Evolutionary conservation across 2,888 invertebrate genomes (phyloP).

Genomic region (Aspidapion aeneum): DNA sequence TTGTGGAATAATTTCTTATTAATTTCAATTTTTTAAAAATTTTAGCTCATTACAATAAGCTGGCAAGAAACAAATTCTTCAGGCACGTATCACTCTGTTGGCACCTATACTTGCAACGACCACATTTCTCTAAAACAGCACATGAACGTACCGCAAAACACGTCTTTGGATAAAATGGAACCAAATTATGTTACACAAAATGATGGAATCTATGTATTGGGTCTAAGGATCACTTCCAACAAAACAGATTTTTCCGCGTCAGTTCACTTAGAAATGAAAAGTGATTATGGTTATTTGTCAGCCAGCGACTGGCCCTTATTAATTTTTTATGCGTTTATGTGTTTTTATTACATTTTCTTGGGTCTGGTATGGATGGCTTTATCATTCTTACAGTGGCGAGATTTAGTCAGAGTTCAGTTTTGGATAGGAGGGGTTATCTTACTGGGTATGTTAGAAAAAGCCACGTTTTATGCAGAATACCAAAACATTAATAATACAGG

Average conservation of each 20-base stretch:
- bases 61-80: slow-evolving; percentile 23
- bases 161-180: slow-evolving; percentile 12
- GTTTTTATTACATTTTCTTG: slow-evolving; percentile 78
- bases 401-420: slow-evolving; percentile 88
- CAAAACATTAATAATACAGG: slow-evolving; percentile 71
- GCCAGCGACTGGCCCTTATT: slow-evolving; percentile 87
- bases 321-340: slow-evolving; percentile 89
- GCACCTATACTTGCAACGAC: slow-evolving; percentile 40
- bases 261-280: slow-evolving; percentile 69
- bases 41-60: slow-evolving; percentile 26
- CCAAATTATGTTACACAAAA: slow-evolving; percentile 57
- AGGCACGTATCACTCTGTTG: slow-evolving; percentile 28
- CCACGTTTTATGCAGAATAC: slow-evolving; percentile 89
- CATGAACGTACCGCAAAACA: slow-evolving; percentile 31
- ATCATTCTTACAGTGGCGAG: slow-evolving; percentile 85
- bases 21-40: too few relatives aligned
- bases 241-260: slow-evolving; percentile 53
- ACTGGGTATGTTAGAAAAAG: slow-evolving; percentile 82
- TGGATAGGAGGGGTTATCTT: slow-evolving; percentile 94
- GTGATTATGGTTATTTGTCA: slow-evolving; percentile 78
- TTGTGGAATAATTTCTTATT: too few relatives aligned
- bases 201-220: slow-evolving; percentile 72
- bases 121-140: slow-evolving; percentile 40
- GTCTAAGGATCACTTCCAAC: slow-evolving; percentile 50
- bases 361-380: slow-evolving; percentile 80